Conservation (phyloP, 2,797 vertebrate genomes). For the Apogon hyalosoma region DNA sequence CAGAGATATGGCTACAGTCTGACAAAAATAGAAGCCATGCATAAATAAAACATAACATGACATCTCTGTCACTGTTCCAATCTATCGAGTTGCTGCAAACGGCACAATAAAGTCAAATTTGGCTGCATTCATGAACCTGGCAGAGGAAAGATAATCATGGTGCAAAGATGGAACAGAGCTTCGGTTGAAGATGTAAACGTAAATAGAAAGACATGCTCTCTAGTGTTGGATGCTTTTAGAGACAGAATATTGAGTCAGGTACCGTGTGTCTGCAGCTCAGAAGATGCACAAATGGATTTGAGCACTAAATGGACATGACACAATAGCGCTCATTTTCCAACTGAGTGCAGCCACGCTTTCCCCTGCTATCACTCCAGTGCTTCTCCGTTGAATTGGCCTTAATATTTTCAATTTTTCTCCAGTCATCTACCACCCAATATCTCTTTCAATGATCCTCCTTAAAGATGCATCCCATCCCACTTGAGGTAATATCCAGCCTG, state of each 20-base stretch:
- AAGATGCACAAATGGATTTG: conserved; percentile 23
- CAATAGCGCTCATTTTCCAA: conserved; percentile 22
- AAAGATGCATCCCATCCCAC: background rate
- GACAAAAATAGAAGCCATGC: background rate
- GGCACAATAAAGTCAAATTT: background rate
- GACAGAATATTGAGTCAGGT: background rate
- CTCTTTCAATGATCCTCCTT: background rate
- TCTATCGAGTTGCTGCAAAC: conserved; percentile 2
- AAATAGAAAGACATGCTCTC: conserved; percentile 7
- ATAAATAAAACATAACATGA: conserved; percentile 16
- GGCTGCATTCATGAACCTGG: conserved; percentile 13
- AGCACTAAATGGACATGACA: conserved; percentile 22
- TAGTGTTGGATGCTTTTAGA: conserved; percentile 3
- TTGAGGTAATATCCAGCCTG: background rate
- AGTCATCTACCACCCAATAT: conserved; percentile 1
- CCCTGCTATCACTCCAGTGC: background rate
- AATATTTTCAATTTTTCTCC: conserved; percentile 6
- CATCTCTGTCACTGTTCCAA: background rate
- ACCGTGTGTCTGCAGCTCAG: background rate
- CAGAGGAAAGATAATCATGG: background rate
- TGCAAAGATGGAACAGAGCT: conserved; percentile 18
- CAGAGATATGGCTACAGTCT: background rate
- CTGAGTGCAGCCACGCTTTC: background rate
- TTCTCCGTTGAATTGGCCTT: conserved; percentile 10
- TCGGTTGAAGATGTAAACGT: conserved; percentile 2